phyloP scores from a whole-genome alignment of 2,888 invertebrate genomes.

The Ischnura elegans region DNA sequence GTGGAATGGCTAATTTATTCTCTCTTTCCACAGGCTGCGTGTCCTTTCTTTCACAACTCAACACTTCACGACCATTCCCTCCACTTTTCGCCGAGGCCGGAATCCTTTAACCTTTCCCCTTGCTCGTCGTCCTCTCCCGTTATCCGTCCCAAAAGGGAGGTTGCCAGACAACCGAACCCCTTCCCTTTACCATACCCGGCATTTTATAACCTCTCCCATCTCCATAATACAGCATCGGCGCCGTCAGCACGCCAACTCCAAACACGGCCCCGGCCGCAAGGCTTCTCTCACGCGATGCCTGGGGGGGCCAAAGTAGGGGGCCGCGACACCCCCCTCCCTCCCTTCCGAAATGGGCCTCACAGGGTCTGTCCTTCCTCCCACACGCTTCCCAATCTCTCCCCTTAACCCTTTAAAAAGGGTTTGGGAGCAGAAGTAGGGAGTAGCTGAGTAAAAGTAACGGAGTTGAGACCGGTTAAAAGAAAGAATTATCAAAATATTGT shows the following conservation, averaged over 20 bases:
- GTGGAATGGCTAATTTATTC: background rate
- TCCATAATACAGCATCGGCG: constrained; percentile 38
- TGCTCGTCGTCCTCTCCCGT: background rate
- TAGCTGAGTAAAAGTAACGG: too few relatives aligned
- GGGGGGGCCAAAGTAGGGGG: too few relatives aligned
- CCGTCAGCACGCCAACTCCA: constrained; percentile 24
- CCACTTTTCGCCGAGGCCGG: background rate
- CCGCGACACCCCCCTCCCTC: background rate
- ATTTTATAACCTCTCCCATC: constrained; percentile 8
- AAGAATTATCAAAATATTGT: too few relatives aligned
- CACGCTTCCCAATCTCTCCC: background rate
- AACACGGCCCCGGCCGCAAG: background rate
- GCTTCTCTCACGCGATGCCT: constrained; percentile 15
- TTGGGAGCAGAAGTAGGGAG: too few relatives aligned
- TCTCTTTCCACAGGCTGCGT: background rate
- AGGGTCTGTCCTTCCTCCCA: background rate
- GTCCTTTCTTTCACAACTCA: background rate
- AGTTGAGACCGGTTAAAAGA: too few relatives aligned
- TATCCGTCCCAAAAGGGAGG: background rate
- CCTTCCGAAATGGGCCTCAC: background rate
- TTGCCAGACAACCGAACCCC: too few relatives aligned
- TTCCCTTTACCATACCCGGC: background rate
- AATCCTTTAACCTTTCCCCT: background rate
- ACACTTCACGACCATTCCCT: background rate
- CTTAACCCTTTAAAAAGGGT: too few relatives aligned